Evolutionary conservation across 2,888 invertebrate species (phyloP).

Genomic region (Philopedon plagiatum): DNA sequence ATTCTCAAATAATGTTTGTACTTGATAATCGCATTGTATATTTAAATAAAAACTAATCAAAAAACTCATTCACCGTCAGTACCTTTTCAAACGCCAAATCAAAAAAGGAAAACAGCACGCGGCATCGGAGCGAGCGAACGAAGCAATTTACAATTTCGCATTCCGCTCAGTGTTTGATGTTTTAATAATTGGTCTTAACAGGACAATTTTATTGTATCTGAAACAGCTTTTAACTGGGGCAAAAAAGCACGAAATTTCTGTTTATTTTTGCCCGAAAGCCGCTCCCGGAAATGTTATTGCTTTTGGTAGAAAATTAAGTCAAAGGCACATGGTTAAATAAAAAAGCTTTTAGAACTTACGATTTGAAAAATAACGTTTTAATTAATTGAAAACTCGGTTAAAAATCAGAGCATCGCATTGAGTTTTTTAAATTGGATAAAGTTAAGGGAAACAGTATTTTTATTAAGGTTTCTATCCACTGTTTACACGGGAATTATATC

Average conservation of each 20-base stretch:
- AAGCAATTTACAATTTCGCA: slow-evolving; percentile 46
- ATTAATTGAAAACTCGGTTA: neutral
- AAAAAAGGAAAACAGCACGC: slow-evolving; percentile 30
- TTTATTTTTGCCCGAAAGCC: slow-evolving; percentile 33
- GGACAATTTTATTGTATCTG: slow-evolving; percentile 42
- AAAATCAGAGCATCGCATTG: neutral
- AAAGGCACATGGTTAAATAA: slow-evolving; percentile 29
- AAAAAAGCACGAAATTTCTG: slow-evolving; percentile 33
- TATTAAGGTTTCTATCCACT: too few species aligned
- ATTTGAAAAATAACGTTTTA: slow-evolving; percentile 19
- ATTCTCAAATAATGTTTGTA: too few species aligned
- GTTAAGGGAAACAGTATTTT: too few species aligned
- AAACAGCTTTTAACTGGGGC: slow-evolving; percentile 34
- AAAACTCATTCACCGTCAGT: too few species aligned
- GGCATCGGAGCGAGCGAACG: slow-evolving; percentile 10
- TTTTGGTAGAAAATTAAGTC: slow-evolving; percentile 36
- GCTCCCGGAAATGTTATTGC: slow-evolving; percentile 34
- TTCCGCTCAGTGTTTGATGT: slow-evolving; percentile 45
- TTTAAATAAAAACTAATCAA: too few species aligned
- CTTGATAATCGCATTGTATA: too few species aligned
- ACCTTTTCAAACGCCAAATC: slow-evolving; percentile 29
- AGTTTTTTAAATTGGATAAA: too few species aligned
- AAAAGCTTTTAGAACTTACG: slow-evolving; percentile 21
- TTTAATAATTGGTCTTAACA: slow-evolving; percentile 44
- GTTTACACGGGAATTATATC: too few species aligned